Evolutionary conservation across 2,888 invertebrate species (phyloP).

Genomic region (Ypsolopha scabrella): DNA sequence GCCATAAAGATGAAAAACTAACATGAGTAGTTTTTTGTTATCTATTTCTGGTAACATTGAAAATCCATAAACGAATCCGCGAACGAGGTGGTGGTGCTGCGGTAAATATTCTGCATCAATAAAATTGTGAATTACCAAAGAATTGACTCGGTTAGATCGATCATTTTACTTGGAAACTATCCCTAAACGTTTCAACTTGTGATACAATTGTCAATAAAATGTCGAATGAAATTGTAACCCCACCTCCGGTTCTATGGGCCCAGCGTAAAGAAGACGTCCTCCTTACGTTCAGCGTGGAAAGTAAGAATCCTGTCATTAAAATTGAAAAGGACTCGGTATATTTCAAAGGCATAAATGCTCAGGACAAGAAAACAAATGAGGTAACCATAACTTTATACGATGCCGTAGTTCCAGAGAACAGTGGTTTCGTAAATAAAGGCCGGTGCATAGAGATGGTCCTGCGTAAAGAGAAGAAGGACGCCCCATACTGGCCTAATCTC

Average conservation of each 20-base stretch:
- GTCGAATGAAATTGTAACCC: slow-evolving; percentile 66
- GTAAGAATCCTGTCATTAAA: slow-evolving; percentile 86
- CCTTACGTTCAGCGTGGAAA: slow-evolving; percentile 92
- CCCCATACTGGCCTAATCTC: slow-evolving; percentile 89
- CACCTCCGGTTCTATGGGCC: slow-evolving; percentile 94
- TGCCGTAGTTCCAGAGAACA: slow-evolving; percentile 85
- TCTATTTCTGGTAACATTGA: not conserved
- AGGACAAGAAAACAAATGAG: slow-evolving; percentile 88
- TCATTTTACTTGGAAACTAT: not conserved
- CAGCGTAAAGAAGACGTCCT: slow-evolving; percentile 86
- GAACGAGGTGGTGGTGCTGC: slow-evolving; percentile 1
- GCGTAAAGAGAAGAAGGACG: slow-evolving; percentile 76
- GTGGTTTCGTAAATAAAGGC: slow-evolving; percentile 77
- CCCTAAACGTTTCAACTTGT: not conserved
- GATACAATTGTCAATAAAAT: slow-evolving; percentile 19
- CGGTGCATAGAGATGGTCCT: slow-evolving; percentile 82
- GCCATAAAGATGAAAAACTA: too few relatives aligned
- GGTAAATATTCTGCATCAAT: not conserved
- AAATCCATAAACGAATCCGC: not conserved
- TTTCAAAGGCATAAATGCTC: slow-evolving; percentile 88
- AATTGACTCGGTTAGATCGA: not conserved
- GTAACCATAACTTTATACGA: slow-evolving; percentile 87
- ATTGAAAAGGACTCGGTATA: slow-evolving; percentile 79
- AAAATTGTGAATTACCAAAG: not conserved
- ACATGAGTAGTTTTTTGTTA: not conserved